Evolutionary conservation across 1,140 invertebrate genomes (phyloP).

Genomic region (Pomacea maculata): DNA sequence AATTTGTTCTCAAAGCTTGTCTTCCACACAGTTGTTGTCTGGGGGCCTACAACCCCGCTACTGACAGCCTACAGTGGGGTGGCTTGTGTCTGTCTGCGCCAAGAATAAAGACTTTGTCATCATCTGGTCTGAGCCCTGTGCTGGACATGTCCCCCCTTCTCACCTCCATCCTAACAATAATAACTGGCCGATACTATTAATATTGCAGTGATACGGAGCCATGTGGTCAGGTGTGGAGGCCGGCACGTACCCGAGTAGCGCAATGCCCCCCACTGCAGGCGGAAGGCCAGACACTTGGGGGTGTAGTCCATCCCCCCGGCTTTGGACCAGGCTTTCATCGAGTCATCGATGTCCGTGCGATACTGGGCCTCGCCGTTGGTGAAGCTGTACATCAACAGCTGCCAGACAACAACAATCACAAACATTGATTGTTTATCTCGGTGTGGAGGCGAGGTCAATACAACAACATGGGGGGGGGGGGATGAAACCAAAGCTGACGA

Average conservation of each 20-base stretch:
- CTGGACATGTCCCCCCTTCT: too few species aligned
- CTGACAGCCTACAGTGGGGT: too few species aligned
- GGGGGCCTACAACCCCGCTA: too few species aligned
- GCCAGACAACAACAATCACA: neutral
- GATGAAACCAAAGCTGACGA: neutral
- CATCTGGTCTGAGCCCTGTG: too few species aligned
- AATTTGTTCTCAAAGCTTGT: too few species aligned
- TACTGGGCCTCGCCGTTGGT: conserved; percentile 25
- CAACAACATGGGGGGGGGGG: neutral
- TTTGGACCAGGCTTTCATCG: conserved; percentile 33
- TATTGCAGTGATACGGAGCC: too few species aligned
- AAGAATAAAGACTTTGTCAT: too few species aligned
- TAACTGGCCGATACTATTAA: too few species aligned
- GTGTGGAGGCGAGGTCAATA: neutral
- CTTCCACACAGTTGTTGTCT: too few species aligned
- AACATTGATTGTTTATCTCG: neutral
- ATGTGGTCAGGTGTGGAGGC: neutral
- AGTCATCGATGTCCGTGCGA: conserved; percentile 29
- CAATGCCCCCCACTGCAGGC: conserved; percentile 49
- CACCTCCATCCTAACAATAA: too few species aligned
- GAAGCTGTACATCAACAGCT: conserved; percentile 37
- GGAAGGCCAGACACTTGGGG: conserved; percentile 51
- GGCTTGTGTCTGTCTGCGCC: too few species aligned
- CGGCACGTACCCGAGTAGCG: conserved; percentile 46
- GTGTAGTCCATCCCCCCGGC: conserved; percentile 45